Percentiles rank a stretch among this genome's conserved stretches.
phyloP scores from a whole-genome alignment of 2,888 invertebrate species.

The Thyatira batis region DNA sequence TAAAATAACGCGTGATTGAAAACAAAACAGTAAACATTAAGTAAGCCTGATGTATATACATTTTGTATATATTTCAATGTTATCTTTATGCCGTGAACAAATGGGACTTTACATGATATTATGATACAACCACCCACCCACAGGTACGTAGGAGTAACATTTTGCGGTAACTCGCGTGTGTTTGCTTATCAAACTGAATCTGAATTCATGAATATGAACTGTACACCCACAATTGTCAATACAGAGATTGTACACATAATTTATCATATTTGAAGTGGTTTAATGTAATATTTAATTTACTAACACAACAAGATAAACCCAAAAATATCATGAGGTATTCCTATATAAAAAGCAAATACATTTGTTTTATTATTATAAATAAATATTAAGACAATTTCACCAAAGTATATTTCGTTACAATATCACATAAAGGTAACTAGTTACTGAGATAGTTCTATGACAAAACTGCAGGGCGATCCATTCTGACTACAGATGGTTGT shows the following conservation, averaged over 20 bases:
- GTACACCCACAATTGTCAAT: conserved; percentile 22
- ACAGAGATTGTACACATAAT: conserved; percentile 18
- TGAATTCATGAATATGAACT: conserved; percentile 61
- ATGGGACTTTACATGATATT: neutral
- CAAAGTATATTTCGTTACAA: conserved; percentile 30
- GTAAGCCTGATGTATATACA: neutral
- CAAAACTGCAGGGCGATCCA: conserved; percentile 68
- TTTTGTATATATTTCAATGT: neutral
- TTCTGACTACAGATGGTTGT: conserved; percentile 68
- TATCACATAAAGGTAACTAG: conserved; percentile 56
- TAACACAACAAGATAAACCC: neutral
- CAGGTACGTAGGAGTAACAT: conserved; percentile 17
- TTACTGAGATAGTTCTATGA: conserved; percentile 61
- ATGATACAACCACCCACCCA: neutral
- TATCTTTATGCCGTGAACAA: neutral
- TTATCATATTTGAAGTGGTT: conserved; percentile 2
- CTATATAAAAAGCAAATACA: neutral
- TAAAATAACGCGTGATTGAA: too few relatives aligned
- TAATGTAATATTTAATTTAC: neutral
- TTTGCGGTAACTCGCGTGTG: conserved; percentile 25
- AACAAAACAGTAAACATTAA: too few relatives aligned
- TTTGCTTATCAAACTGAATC: conserved; percentile 56
- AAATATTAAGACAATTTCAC: conserved; percentile 10
- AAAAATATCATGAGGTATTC: neutral
- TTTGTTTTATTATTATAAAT: conserved; percentile 6